A percentile compares a stretch with the other conserved stretches of the same genome.
phyloP scores from a whole-genome alignment of 1,140 invertebrate species.

The Hirudo medicinalis region DNA sequence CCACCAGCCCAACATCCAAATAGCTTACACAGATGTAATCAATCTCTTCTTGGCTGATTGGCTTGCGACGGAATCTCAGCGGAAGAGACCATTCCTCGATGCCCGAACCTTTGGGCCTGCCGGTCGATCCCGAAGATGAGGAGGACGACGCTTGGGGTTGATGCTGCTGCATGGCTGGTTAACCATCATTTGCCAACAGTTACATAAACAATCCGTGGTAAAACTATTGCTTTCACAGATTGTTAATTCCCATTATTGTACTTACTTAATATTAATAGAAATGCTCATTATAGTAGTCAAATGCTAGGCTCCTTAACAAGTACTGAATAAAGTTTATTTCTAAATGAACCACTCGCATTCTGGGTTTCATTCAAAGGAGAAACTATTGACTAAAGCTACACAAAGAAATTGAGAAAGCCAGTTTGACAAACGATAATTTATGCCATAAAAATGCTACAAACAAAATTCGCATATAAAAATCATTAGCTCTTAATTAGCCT shows the following conservation, averaged over 20 bases:
- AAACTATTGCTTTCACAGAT: not conserved
- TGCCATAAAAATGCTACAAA: no score
- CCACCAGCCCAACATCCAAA: not conserved
- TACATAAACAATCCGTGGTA: no score
- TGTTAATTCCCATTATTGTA: not conserved
- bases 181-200: not conserved
- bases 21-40: conserved; percentile 1
- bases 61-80: not conserved
- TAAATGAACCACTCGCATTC: no score
- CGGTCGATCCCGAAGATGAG: not conserved
- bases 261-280: not conserved
- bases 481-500: no score
- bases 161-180: not conserved
- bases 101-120: not conserved
- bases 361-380: no score
- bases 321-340: no score
- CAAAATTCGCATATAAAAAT: no score
- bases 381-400: no score
- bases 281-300: no score
- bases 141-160: not conserved
- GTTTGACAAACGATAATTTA: no score
- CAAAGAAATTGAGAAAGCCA: no score
- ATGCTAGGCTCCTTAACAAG: no score
- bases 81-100: not conserved
- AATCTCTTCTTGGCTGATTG: not conserved